Percentiles rank a stretch among this genome's conserved stretches.
phyloP scores from a whole-genome alignment of 2,113 vertebrate species.

The Trogon melanurus region DNA sequence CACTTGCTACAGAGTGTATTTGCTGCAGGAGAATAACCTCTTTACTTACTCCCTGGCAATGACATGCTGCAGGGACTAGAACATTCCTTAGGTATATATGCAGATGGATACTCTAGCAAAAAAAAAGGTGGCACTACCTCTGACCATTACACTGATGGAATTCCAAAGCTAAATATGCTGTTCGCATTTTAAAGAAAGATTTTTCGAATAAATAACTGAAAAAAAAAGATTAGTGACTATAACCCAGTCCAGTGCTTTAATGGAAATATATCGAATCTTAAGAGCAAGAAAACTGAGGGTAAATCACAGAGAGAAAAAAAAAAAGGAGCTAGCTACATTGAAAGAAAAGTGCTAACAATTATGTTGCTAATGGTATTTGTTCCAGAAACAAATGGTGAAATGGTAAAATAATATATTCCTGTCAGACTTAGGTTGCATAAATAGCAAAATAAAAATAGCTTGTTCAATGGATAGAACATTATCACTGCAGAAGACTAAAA shows the following conservation, averaged over 20 bases:
- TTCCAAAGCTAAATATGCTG: neutral
- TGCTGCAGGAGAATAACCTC: neutral
- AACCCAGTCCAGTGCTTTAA: neutral
- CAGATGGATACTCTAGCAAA: neutral
- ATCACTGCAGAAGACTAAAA: neutral
- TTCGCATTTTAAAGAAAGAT: neutral
- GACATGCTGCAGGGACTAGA: neutral
- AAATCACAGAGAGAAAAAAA: neutral
- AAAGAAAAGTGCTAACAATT: neutral
- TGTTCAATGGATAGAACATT: neutral
- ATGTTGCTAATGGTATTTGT: neutral
- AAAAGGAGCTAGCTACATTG: neutral
- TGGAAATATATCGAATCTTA: neutral
- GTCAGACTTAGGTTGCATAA: neutral
- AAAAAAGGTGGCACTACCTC: neutral
- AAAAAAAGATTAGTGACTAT: neutral
- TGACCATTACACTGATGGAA: neutral
- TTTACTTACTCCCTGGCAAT: neutral
- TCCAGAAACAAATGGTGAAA: conserved; percentile 2
- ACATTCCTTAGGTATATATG: neutral
- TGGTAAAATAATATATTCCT: neutral
- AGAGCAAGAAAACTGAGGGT: neutral
- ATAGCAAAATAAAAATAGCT: neutral
- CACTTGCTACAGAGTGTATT: neutral
- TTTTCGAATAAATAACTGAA: neutral